A percentile compares a stretch with the other conserved stretches of the same genome.
These are phyloP conservation scores for cattle (Bos taurus) DNA, from an alignment of 2,113 vertebrate species.

Conservation along the genomic window ARS-UCD2.0 NC_037354.1:43985001-43985500, in stretches of 20 bases:
- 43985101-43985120: background rate
- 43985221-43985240: background rate
- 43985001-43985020: background rate
- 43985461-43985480: background rate
- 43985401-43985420: background rate
- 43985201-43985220: background rate
- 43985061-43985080: background rate
- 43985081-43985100: background rate
- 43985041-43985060: background rate
- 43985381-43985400: background rate
- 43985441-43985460: background rate
- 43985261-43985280: background rate
- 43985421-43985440: background rate
- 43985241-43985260: background rate
- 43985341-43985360: background rate
- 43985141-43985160: background rate
- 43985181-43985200: background rate
- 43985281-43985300: background rate
- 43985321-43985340: background rate
- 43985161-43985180: background rate
- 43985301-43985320: background rate
- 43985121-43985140: background rate
- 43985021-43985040: background rate
- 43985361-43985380: background rate
- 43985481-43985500: background rate